Conservation (phyloP, 2,797 vertebrate species). For the Pantherophis vulpinus region DNA sequence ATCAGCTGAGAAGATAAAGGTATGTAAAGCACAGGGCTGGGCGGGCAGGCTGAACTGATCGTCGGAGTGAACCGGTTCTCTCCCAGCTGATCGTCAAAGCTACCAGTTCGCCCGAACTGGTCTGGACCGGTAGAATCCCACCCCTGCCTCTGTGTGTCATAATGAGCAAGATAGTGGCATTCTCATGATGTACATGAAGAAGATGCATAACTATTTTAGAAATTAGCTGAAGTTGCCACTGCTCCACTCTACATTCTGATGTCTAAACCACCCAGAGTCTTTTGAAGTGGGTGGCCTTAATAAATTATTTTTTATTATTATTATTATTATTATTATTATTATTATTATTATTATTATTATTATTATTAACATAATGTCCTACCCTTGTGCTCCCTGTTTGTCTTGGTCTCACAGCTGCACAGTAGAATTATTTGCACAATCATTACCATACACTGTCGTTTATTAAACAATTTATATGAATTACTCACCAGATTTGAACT, state of each 20-base stretch:
- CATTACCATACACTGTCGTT: neutral
- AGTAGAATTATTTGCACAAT: neutral
- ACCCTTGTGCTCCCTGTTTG: neutral
- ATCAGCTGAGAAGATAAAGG: no score
- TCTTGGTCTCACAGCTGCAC: neutral
- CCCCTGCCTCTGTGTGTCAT: neutral
- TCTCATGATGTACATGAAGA: neutral
- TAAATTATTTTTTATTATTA: neutral
- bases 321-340: neutral
- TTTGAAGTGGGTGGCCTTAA: neutral
- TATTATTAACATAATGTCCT: neutral
- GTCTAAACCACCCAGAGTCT: neutral
- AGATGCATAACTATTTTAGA: neutral
- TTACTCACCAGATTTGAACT: neutral
- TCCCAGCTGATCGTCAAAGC: no score
- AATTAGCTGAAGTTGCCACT: neutral
- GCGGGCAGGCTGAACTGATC: no score
- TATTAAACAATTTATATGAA: neutral
- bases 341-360: no score
- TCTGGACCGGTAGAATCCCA: no score
- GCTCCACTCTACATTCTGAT: neutral
- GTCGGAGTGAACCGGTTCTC: no score
- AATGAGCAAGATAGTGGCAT: constrained; percentile 1
- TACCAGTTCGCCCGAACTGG: no score
- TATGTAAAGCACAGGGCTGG: no score